A percentile compares a stretch with the other conserved stretches of the same genome.
Evolutionary conservation across 2,888 invertebrate genomes (phyloP).

Genomic region (Eremobia ochroleuca): DNA sequence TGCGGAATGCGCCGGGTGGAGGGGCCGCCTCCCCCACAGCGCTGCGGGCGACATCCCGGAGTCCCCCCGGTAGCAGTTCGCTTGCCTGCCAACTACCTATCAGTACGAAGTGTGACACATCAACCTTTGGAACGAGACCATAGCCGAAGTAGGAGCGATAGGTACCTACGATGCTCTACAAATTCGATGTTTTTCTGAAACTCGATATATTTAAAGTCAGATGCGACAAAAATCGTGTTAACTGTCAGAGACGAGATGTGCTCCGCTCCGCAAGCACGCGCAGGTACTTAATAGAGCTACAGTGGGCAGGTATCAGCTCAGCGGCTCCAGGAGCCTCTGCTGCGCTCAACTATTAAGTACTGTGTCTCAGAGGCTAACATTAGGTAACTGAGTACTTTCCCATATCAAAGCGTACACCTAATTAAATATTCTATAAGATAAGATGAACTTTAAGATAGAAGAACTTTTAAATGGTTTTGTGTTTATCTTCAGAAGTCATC

Average conservation of each 20-base stretch:
- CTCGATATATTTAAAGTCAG: neutral
- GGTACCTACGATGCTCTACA: neutral
- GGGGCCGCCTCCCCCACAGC: slow-evolving; percentile 17
- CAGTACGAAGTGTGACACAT: neutral
- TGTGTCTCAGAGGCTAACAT: neutral
- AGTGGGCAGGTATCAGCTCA: neutral
- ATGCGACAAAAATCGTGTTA: neutral
- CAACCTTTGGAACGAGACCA: neutral
- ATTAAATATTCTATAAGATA: neutral
- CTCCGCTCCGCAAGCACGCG: neutral
- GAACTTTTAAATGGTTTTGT: neutral
- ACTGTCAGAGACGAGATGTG: neutral
- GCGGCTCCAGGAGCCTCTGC: neutral
- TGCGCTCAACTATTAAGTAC: neutral
- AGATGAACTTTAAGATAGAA: too few species aligned
- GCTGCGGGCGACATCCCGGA: slow-evolving; percentile 13
- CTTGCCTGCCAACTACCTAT: neutral
- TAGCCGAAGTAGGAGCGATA: neutral
- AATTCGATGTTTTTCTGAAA: neutral
- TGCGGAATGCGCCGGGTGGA: slow-evolving; percentile 17
- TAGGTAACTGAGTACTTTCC: neutral
- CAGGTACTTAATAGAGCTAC: neutral
- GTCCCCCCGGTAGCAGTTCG: neutral
- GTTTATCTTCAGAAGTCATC: neutral
- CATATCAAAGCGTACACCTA: neutral